Base-by-base conservation (phyloP, 2,797 vertebrate species). In the Lepus oiostolus region DNA sequence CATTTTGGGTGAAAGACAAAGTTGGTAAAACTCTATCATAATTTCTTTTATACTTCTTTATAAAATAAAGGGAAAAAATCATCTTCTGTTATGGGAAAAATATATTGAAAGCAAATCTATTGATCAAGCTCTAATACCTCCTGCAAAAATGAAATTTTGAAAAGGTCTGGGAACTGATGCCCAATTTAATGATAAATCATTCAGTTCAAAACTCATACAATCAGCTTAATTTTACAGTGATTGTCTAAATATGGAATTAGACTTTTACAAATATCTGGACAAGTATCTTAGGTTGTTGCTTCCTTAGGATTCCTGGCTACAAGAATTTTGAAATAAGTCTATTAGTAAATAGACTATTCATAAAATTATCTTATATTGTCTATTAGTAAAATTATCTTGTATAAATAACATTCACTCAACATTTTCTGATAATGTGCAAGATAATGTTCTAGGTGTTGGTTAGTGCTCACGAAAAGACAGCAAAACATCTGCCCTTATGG, bases 51-150 rank as follows among this genome's bases (percentile, higher is more conserved):
- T 10, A 63, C 8, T 7, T 0, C 88, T 82, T 76, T 47, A 77
- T 88, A 96, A 32, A 3, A 1, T 63, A 72, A 74, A 28, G 6
- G 28, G 65, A 70, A 76, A 71, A 22, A 2, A 2, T 8, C 1
- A 16, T 65, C 47, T 74, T 72, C 63, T 90, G 60, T 63, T 81
- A 42, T 4, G 79, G 22, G 28, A 35, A 84, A 93, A 80, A 87
- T 72, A 81, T 50, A 86, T 92, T 91, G 83, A 93, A 86, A 93
- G 16, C 14, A 81, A 24, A 28, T 85, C 60, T 80, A 68, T 62
- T 4, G 0, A 88, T 21, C 80, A 63, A 38, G 19, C 8, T 84
- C 94, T 94, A 85, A 68, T 63, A 83, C 2, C 54, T 22, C 14
- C 28, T 93, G 12, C 32, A 86, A 71, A 88, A 75, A 30, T n/a